Base-by-base conservation (phyloP, 1,140 invertebrate species). In the Heliconius eleuchia region DNA sequence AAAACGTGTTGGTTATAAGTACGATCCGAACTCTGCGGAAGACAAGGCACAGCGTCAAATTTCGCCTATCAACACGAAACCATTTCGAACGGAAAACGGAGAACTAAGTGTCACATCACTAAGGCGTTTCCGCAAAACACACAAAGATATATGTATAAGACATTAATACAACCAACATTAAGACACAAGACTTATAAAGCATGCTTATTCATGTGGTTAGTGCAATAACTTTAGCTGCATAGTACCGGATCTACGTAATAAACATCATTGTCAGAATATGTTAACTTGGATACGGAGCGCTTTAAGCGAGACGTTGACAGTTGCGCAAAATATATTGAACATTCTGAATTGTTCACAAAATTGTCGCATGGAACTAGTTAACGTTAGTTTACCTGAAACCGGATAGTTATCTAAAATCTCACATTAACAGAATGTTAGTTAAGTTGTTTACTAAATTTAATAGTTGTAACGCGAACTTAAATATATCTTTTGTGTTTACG, bases 211-310 rank as follows among this genome's bases (percentile, higher is more conserved):
- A 73, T 73, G 42, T 73, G 37, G 37, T 23, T 73, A 50, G 34
- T 39, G 71, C 39, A 73, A 73, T 73, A 50, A 23, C n/a, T 46
- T 42, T 27, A 11, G 30, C 9, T 50, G 27, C 46, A 37, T 73
- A 50, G 46, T 23, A 73, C 72, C 72, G 72, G 72, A 73, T 73
- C 72, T 73, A 30, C 39, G 72, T 73, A 73, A 73, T 73, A 73
- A 73, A 73, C 72, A 46, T 73, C 72, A 73, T 73, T 73, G 72
- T 73, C 46, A 27, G 72, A 73, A 73, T 73, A 73, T 73, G 72
- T 73, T 73, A 73, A 46, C 72, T 73, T 50, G 72, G 72, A 73
- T 50, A 18, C 46, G 72, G 72, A 50, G 39, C 11, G 39, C 72
- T 73, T 66, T 66, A 66, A 66, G 60, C 60, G 60, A 66, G 60